Evolutionary conservation across 2,797 vertebrate species (phyloP), one percentile per base, ranked within the genome.

Genomic region (Xenops minutus): DNA sequence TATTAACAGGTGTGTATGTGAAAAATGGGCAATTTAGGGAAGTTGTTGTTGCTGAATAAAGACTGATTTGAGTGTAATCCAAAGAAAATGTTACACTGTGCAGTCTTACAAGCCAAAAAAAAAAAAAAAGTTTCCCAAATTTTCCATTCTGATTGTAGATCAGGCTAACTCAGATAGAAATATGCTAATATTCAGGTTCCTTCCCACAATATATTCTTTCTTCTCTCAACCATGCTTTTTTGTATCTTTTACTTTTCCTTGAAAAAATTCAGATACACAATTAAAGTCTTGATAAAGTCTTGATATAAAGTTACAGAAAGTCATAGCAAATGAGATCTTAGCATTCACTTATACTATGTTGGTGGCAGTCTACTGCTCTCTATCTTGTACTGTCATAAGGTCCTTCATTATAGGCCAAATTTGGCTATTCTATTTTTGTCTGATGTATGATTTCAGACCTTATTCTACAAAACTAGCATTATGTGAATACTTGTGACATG

Each of bases 1-100:
- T 68, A 90, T 94, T 94, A 94, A 87, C 90, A 97, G 90, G 85
- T 92, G 92, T 85, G 80, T 71, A 43, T 59, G 23, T 79, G 92
- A 92, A 89, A 84, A 93, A 41, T 1, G 12, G 80, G 82, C 77
- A 89, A 4, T 41, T 82, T 90, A 63, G 71, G 48, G 55, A 88
- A 71, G 68, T 52, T 90, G 88, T 79, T 95, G 73, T 76, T 95
- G 54, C 90, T 97, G 94, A 86, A 94, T 59, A 71, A 93, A 85
- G 77, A 37, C 34, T 52, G 1, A 1, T 88, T 72, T 95, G 89
- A 87, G 59, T 12, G 48, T 5, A 86, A 32, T 78, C 95, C 96
- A 96, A 93, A 10, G 48, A 90, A 96, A 97, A 95, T 69, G 43
- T 80, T 89, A 77, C 67, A 36, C 29, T 64, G 34, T 8, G 29